Conservation (phyloP, 1,140 invertebrate species). For the Sycophaga agraensis region DNA sequence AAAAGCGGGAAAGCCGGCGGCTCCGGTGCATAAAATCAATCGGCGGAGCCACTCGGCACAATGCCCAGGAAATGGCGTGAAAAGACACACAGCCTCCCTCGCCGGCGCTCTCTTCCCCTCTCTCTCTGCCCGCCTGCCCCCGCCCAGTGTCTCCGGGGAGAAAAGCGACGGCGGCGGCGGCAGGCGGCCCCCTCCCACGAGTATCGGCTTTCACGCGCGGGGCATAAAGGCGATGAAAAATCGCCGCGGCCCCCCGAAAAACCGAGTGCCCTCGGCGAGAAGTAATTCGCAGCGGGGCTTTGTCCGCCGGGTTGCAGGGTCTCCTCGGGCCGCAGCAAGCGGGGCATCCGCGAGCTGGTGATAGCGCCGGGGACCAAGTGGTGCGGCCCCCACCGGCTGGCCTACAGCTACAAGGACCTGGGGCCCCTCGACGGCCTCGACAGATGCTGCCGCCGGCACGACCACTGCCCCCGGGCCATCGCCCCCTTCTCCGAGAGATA, state of each 20-base stretch:
- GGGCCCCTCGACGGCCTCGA: conserved; percentile 71
- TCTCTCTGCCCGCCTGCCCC: too few relatives aligned
- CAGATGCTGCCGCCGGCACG: conserved; percentile 80
- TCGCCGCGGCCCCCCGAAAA: neutral
- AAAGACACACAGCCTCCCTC: too few relatives aligned
- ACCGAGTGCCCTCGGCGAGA: neutral
- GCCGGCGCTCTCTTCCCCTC: too few relatives aligned
- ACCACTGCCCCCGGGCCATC: conserved; percentile 72
- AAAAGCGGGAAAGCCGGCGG: too few relatives aligned
- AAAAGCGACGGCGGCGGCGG: too few relatives aligned
- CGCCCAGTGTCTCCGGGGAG: too few relatives aligned
- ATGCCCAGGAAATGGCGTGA: too few relatives aligned
- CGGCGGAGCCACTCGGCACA: too few relatives aligned
- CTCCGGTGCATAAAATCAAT: too few relatives aligned
- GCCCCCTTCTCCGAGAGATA: conserved; percentile 68
- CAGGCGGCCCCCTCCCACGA: neutral
- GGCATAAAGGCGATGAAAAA: conserved; percentile 20
- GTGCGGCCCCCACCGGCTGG: conserved; percentile 76
- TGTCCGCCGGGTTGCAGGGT: neutral
- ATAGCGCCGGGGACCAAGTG: conserved; percentile 78
- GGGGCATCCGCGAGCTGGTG: conserved; percentile 59
- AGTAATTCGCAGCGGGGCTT: conserved; percentile 10
- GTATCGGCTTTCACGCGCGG: conserved; percentile 13
- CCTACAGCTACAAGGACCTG: conserved; percentile 67
- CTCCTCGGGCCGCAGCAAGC: conserved; percentile 17